These are phyloP conservation scores for Ifrita kowaldi DNA, from an alignment of 2,113 vertebrate species.

Conservation along the genomic window DNA sequence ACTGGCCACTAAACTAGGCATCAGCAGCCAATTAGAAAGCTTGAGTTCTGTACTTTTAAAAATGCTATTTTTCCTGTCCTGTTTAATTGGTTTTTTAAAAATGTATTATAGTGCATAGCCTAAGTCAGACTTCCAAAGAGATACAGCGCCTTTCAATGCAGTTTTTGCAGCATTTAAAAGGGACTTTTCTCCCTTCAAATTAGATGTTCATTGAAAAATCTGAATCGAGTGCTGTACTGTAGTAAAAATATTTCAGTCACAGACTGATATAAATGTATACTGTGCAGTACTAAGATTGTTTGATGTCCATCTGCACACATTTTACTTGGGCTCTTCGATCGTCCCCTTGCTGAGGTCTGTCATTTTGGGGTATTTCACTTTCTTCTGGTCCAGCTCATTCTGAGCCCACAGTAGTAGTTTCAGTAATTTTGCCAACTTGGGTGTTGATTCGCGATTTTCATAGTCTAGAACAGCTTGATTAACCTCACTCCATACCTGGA, in stretches of 20 bases:
- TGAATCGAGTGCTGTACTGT: constrained; percentile 71
- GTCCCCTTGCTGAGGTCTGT: constrained; percentile 98
- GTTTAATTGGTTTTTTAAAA: constrained; percentile 53
- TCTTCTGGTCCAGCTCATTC: constrained; percentile 99
- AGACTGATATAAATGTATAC: constrained; percentile 69
- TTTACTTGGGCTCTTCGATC: constrained; percentile 96
- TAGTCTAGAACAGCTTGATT: constrained; percentile 94
- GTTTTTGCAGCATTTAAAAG: constrained; percentile 66
- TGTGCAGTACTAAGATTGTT: constrained; percentile 37
- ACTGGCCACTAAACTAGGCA: constrained; percentile 51
- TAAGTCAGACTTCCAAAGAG: constrained; percentile 66
- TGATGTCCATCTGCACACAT: constrained; percentile 41
- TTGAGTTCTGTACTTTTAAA: constrained; percentile 33
- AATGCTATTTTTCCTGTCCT: constrained; percentile 41
- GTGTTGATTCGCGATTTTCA: constrained; percentile 94
- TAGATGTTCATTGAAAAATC: constrained; percentile 62
- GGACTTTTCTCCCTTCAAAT: constrained; percentile 66
- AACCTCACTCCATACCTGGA: constrained; percentile 97
- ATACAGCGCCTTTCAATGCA: constrained; percentile 56
- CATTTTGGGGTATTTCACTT: constrained; percentile 99
- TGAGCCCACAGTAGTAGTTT: constrained; percentile 98
- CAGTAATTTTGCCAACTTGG: constrained; percentile 95
- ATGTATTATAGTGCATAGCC: constrained; percentile 63
- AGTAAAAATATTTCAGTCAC: constrained; percentile 68
- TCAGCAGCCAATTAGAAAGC: constrained; percentile 55